A percentile compares a stretch with the other conserved stretches of the same genome.
Evolutionary conservation across 1,140 invertebrate genomes (phyloP).

Genomic region (Trachelipus rathkii): DNA sequence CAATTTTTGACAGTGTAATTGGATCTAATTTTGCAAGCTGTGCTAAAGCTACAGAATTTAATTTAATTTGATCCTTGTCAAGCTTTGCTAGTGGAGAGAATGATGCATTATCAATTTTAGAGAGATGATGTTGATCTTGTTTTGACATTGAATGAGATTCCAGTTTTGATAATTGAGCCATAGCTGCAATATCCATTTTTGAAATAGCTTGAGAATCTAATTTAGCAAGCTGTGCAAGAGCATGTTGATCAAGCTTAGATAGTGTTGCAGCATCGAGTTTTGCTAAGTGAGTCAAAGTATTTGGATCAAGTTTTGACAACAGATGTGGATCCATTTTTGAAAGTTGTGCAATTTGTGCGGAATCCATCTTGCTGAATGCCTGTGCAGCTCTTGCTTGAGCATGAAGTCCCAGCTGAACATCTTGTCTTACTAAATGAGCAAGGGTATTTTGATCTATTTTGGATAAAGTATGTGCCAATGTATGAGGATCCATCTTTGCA

Average conservation of each 20-base stretch:
- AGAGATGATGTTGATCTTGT: constrained; percentile 35
- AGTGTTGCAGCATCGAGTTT: constrained; percentile 44
- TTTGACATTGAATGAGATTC: constrained; percentile 34
- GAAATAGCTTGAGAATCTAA: constrained; percentile 34
- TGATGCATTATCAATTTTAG: constrained; percentile 33
- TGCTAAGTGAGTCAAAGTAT: constrained; percentile 41
- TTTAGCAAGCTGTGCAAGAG: constrained; percentile 36
- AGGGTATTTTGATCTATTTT: constrained; percentile 42
- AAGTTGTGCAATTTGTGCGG: constrained; percentile 36
- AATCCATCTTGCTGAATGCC: constrained; percentile 44
- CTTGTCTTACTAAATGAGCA: constrained; percentile 36
- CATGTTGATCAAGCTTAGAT: not conserved
- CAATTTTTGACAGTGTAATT: constrained; percentile 25
- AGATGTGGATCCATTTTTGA: constrained; percentile 44
- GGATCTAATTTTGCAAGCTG: constrained; percentile 39
- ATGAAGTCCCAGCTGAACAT: constrained; percentile 34
- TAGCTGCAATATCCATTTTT: constrained; percentile 38
- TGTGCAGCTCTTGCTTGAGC: constrained; percentile 41
- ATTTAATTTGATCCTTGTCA: constrained; percentile 38
- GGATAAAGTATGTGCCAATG: constrained; percentile 38
- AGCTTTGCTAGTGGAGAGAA: constrained; percentile 36
- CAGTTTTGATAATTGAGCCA: constrained; percentile 35
- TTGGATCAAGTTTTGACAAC: constrained; percentile 41
- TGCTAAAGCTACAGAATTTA: constrained; percentile 38
- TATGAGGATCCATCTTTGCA: constrained; percentile 41